Percentiles rank a stretch among this genome's conserved stretches.
phyloP scores from a whole-genome alignment of 2,888 invertebrate genomes.

The Serrognathus titanus region DNA sequence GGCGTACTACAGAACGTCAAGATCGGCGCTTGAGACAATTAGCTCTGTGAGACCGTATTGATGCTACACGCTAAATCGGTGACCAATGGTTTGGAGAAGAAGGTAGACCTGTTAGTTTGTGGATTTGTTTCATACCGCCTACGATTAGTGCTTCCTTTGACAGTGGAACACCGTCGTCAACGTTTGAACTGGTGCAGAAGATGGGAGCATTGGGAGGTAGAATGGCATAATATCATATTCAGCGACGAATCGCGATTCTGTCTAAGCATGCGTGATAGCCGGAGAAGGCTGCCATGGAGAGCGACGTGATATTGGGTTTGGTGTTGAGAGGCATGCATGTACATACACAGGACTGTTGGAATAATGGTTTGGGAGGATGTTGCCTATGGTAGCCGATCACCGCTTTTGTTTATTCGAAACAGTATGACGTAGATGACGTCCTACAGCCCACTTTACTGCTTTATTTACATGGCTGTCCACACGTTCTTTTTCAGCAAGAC shows the following conservation, averaged over 20 bases:
- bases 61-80: no score
- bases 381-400: not conserved
- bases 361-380: not conserved
- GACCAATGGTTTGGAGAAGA: no score
- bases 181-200: not conserved
- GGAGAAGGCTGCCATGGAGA: not conserved
- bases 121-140: no score
- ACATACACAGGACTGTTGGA: not conserved
- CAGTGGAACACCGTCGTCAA: no score
- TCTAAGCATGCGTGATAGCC: not conserved
- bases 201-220: not conserved
- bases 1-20: no score
- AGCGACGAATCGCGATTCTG: conserved; percentile 10
- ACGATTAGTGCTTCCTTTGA: no score
- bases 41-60: no score
- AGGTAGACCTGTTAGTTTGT: no score
- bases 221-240: conserved; percentile 1
- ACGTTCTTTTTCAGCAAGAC: no score
- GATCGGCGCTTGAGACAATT: no score
- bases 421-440: conserved; percentile 4
- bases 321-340: not conserved
- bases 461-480: no score
- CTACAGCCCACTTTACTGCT: no score
- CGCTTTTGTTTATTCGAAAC: not conserved
- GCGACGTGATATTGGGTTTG: not conserved